A percentile compares a stretch with the other conserved stretches of the same genome.
Evolutionary conservation across 2,888 invertebrate genomes (phyloP).

Genomic region (Leucania comma): DNA sequence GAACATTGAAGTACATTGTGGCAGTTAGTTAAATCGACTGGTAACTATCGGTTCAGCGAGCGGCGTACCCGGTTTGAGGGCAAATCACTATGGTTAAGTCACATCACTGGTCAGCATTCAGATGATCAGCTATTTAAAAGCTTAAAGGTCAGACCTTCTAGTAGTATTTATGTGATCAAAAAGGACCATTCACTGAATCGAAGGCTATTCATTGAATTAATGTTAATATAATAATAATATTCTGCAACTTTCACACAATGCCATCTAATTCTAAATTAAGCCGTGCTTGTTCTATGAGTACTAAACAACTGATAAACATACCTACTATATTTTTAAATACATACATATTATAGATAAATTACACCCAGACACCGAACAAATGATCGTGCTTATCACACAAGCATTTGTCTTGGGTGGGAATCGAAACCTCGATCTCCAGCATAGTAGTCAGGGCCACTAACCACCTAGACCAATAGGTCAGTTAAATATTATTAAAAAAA

Average conservation of each 20-base stretch:
- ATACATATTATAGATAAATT: no score
- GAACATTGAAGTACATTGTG: slow-evolving; percentile 24
- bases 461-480: background rate
- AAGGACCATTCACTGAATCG: slow-evolving; percentile 13
- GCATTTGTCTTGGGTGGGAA: no score
- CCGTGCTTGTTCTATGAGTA: no score
- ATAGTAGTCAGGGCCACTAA: background rate
- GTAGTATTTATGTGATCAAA: slow-evolving; percentile 28
- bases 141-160: slow-evolving; percentile 37
- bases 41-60: slow-evolving; percentile 28
- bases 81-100: slow-evolving; percentile 47
- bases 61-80: slow-evolving; percentile 35
- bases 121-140: slow-evolving; percentile 30
- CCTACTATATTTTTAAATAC: no score
- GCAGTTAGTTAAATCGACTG: slow-evolving; percentile 45
- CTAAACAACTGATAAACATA: no score
- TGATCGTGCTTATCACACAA: no score
- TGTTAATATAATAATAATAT: background rate
- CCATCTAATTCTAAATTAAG: no score
- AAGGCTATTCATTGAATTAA: background rate
- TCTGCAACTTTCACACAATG: no score
- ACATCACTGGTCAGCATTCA: slow-evolving; percentile 34
- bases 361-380: no score
- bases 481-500: background rate
- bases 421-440: no score